phyloP scores from a whole-genome alignment of 1,140 invertebrate species.

The fruit fly (Drosophila melanogaster) region Release_6_plus_ISO1_MT NC_004354.4:16085501-16086000 shows the following conservation, averaged over 20 bases:
- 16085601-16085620: constrained; percentile 73
- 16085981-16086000: constrained; percentile 29
- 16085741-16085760: not conserved
- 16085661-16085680: not conserved
- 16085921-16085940: constrained; percentile 20
- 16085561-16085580: constrained; percentile 49
- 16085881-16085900: constrained; percentile 4
- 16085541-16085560: constrained; percentile 84
- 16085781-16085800: too few species aligned
- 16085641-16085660: constrained; percentile 26
- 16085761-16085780: too few species aligned
- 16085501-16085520: constrained; percentile 85
- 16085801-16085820: not conserved
- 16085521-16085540: constrained; percentile 85
- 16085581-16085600: constrained; percentile 27
- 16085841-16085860: not conserved
- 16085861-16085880: not conserved
- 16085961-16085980: not conserved
- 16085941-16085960: not conserved
- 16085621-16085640: constrained; percentile 76
- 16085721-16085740: not conserved
- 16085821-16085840: not conserved
- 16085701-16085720: not conserved
- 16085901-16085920: constrained; percentile 22
- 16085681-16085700: not conserved